Evolutionary conservation across 2,797 vertebrate species (phyloP), one percentile per base, ranked within the genome.

Genomic region (Vipera latastei): DNA sequence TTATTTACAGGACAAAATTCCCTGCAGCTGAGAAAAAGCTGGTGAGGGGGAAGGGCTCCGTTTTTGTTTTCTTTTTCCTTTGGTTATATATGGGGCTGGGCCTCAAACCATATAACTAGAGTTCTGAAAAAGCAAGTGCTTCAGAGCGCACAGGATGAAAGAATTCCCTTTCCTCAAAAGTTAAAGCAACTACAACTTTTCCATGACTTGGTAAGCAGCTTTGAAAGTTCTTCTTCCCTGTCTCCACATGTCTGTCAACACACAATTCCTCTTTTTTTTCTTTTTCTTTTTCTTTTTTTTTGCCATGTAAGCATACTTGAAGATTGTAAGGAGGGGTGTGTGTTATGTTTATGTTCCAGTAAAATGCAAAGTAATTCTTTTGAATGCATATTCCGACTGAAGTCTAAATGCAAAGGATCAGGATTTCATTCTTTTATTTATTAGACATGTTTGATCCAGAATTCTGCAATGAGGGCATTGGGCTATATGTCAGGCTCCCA

Each of bases 341-440:
- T 12, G 38, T 20, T 78, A 11, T 11, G 20, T 48, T 78, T 22
- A 38, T 25, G 3, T 78, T 78, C 73, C 7, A 78, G 73, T 7
- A 25, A 44, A 78, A 78, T 11, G 18, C 73, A 44, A 25, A 78
- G 8, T 22, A 22, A 20, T 44, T 78, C 20, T 78, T 78, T 78
- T 48, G 18, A 78, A 78, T 22, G 38, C 38, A 78, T 78, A 48
- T 48, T 25, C 73, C 38, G 44, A 78, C 14, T 78, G 0, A 4
- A 93, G 86, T 11, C 89, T 7, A 44, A 63, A 28, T 14, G 4
- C 0, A n/a, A 14, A 9, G 0, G 28, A 1, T 56, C 4, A 0
- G 0, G 1, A 22, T 83, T 48, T 25, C 88, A 92, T 92, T 51
- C 92, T 78, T 51, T 38, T 89, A 38, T 91, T 89, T 94, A 93